Base-by-base conservation (phyloP, 37 sponge, comb jelly and placozoan species). In the Cliona cf. orientalis region DNA sequence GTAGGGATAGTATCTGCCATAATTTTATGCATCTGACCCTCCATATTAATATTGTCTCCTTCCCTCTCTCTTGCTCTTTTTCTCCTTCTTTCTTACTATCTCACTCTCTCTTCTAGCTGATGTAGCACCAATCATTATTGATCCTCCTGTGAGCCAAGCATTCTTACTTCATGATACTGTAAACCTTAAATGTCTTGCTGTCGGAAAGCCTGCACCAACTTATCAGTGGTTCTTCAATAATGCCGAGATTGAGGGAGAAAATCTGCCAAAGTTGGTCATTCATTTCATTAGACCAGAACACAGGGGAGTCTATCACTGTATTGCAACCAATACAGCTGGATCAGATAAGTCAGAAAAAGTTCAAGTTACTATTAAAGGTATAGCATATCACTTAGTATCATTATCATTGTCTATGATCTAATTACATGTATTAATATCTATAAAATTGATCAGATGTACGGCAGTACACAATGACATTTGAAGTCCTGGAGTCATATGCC, bases 301-400 rank as follows among this genome's bases (percentile, higher is more conserved):
- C 59, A 75, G 76, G 37, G 76, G 76, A 23, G 9, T 23, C 38
- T 75, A 75, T 37, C 38, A 29, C 62, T 75, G 76, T 26, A 59
- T 22, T 1, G 76, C 76, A 9, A 33, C 55, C 23, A 75, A 75
- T 33, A 34, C 59, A 22, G 58, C 7, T 2, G 62, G 62, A 57
- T 23, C 40, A n/a, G 76, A 6, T 2, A 21, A 17, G 1, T 75
- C 76, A 14, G 19, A 26, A 1, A 6, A 19, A 57, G 76, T 62
- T 14, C 36, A 60, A n/a, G 2, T 75, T 23, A 19, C 61, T 34
- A 29, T 75, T 26, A 42, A 58, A 19, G 61, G 76, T 75, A 59
- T 19, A 62, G 6, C 19, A 75, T 23, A n/a, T 55, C 33, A 23
- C 7, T 9, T 73, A 5, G 29, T 1, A 36, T 1, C 23, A 6